phyloP scores from a whole-genome alignment of 2,113 vertebrate species.

The Coptodon bakossiorum region DNA sequence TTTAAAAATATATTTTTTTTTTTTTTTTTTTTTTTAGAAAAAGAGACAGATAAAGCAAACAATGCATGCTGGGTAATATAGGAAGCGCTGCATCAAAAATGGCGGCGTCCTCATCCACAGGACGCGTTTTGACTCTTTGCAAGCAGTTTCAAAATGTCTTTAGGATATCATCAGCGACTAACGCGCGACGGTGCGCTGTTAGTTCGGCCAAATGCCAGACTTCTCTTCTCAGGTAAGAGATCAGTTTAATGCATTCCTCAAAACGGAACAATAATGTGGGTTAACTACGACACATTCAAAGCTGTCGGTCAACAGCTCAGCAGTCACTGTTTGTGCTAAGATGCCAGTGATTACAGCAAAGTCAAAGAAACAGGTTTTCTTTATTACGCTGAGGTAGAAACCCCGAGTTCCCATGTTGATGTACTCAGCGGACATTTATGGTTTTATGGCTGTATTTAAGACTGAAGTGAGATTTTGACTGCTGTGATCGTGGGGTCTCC shows the following conservation, averaged over 20 bases:
- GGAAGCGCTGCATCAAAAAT: conserved; percentile 48
- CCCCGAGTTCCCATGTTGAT: background rate
- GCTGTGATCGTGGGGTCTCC: background rate
- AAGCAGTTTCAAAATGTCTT: conserved; percentile 65
- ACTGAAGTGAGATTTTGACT: background rate
- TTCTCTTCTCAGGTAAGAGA: conserved; percentile 48
- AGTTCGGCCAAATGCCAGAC: background rate
- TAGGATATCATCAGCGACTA: conserved; percentile 47
- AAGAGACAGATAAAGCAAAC: background rate
- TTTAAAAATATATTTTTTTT: background rate
- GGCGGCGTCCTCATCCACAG: conserved; percentile 62
- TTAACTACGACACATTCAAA: background rate
- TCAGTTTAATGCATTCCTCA: background rate
- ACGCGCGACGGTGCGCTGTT: background rate
- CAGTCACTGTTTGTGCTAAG: background rate
- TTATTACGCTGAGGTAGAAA: background rate
- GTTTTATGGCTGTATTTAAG: background rate
- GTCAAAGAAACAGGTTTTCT: background rate
- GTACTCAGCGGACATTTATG: background rate
- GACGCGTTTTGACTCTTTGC: conserved; percentile 67
- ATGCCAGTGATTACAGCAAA: background rate
- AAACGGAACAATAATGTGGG: background rate
- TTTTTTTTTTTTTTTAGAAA: background rate
- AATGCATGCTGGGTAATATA: conserved; percentile 52
- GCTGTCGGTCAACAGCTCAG: background rate